Conservation (phyloP, 2,797 vertebrate genomes). For the Anabacerthia variegaticeps region DNA sequence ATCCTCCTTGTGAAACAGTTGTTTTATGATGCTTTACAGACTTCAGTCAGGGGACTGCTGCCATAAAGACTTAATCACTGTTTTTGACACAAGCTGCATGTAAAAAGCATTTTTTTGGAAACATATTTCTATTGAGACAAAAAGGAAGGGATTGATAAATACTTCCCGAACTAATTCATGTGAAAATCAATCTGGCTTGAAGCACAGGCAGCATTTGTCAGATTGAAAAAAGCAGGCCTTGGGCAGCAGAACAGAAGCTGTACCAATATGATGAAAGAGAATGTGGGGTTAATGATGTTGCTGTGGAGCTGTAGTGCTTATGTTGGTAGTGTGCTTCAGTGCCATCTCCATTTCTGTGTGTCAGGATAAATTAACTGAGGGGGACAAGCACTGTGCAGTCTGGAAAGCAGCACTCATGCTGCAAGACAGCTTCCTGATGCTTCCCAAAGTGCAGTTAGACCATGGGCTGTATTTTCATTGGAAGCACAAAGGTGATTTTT, state of each 20-base stretch:
- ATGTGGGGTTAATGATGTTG: background rate
- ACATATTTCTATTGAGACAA: background rate
- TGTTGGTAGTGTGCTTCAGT: background rate
- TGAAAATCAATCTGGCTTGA: background rate
- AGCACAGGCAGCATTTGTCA: background rate
- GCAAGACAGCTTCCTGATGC: background rate
- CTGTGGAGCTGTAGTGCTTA: background rate
- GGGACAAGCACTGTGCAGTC: background rate
- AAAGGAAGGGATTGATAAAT: background rate
- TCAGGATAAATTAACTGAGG: background rate
- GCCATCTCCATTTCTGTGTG: background rate
- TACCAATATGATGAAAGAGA: background rate
- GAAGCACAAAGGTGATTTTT: background rate
- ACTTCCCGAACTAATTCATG: background rate
- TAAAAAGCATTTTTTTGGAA: background rate
- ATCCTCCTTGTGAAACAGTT: background rate
- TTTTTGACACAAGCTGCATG: background rate
- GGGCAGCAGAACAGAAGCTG: background rate
- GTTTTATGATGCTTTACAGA: background rate
- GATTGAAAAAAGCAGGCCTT: background rate
- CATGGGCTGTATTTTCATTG: rapidly evolving
- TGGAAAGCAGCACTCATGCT: background rate
- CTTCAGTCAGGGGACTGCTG: background rate
- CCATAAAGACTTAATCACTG: background rate
- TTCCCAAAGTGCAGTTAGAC: background rate